Conservation (phyloP, 2,797 vertebrate genomes). For the Sebastes flavidus region DNA sequence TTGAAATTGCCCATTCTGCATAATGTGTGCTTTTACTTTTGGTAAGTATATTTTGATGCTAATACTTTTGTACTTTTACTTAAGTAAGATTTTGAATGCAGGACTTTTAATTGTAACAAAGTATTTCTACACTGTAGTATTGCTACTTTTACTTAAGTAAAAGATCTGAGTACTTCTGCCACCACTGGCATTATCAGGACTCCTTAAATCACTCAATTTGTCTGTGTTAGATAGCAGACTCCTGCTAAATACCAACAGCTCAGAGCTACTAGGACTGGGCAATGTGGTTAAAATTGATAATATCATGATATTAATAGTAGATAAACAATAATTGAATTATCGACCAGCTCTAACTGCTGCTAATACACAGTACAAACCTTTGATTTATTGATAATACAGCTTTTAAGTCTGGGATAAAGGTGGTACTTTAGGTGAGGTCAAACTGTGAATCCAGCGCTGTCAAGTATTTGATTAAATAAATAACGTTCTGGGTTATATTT, state of each 20-base stretch:
- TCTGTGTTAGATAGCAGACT: neutral
- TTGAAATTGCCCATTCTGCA: no score
- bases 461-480: neutral
- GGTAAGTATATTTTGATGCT: no score
- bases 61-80: no score
- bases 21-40: no score
- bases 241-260: neutral
- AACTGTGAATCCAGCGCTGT: neutral
- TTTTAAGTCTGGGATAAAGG: neutral
- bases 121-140: no score
- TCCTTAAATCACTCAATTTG: neutral
- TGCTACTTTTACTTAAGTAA: no score
- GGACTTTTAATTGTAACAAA: no score
- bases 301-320: neutral
- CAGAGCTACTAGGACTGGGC: neutral
- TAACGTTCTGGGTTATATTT: neutral
- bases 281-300: neutral
- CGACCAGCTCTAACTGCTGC: neutral
- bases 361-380: neutral
- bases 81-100: no score
- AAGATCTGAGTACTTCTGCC: no score
- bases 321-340: neutral
- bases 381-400: neutral
- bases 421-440: neutral
- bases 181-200: neutral